Evolutionary conservation across 2,888 invertebrate genomes (phyloP), one percentile per base, ranked within the genome.

Genomic region (Eudasyphora cyanicolor): DNA sequence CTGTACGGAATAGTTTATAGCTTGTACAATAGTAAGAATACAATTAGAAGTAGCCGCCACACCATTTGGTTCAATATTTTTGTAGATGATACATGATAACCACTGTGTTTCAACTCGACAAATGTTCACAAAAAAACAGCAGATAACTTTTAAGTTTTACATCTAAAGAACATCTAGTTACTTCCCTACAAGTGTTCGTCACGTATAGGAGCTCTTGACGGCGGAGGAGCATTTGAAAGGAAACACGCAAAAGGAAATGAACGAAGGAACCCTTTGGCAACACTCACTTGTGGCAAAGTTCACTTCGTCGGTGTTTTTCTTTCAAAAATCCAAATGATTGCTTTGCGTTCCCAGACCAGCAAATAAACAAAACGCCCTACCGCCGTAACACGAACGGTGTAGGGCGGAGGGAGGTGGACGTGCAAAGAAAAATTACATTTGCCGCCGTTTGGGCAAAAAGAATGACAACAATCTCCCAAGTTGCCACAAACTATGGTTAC

Each of bases 121-220:
- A 38, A n/a, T 49, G 49, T 49, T 24, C 57, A 21, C 21, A 54
- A 51, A 19, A 51, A 3, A 54, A 21, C 12, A 19, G 5, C 21
- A 10, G 54, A 54, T 21, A 54, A 54, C 21, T 54, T 21, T 54
- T 19, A 21, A 38, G 38, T 38, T 38, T 38, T 21, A 57, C 57
- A 57, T 57, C 38, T 38, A 38, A 14, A 12, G 8, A 38, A 57
- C 57, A 57, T 57, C 38, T 38, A 38, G 38, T 38, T 38, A 38
- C 14, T 57, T 27, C 4, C 27, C 27, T 2, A 1, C 38, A 38
- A 42, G 51, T 42, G 57, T 76, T 76, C 71, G 75, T 78, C 82
- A 82, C 82, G 82, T 82, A 77, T 27, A 14, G 4, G 57, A 57
- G 57, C n/a, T 27, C 57, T 19, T 19, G 27, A 24, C 24, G 24